Conservation (phyloP, 53 echinoderm and acorn worm species). For the Hippasteria phrygiana region DNA sequence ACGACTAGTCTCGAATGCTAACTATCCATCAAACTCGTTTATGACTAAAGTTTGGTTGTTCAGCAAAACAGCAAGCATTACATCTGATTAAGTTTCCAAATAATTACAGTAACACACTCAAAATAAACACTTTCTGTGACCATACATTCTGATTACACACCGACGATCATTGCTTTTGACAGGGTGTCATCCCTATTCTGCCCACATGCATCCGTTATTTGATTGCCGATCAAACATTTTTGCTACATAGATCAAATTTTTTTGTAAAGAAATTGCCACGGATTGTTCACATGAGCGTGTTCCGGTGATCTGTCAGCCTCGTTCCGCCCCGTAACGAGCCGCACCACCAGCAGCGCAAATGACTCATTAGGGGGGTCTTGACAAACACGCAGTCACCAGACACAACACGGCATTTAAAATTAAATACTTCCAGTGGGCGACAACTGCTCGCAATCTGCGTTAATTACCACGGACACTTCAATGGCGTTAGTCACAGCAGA, state of each 20-base stretch:
- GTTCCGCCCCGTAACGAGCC: neutral
- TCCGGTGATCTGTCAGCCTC: neutral
- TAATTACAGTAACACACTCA: no score
- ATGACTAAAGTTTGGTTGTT: no score
- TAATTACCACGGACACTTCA: conserved; percentile 25
- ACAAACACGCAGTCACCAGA: conserved; percentile 23
- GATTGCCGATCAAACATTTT: neutral
- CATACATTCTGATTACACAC: no score
- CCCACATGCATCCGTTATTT: neutral
- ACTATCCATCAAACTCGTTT: no score
- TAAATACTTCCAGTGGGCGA: conserved; percentile 36
- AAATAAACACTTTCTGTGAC: no score
- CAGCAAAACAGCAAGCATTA: no score
- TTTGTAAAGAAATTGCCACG: neutral
- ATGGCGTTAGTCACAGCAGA: conserved; percentile 26
- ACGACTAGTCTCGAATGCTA: no score
- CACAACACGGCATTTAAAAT: conserved; percentile 1
- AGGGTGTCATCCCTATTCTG: neutral
- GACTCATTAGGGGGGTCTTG: conserved; percentile 39
- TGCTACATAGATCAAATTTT: neutral
- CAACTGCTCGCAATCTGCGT: conserved; percentile 15
- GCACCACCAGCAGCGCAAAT: neutral
- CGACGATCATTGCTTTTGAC: no score
- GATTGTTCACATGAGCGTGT: neutral
- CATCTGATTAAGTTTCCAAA: no score